Evolutionary conservation across 2,888 invertebrate genomes (phyloP).

Genomic region (Nezara viridula): DNA sequence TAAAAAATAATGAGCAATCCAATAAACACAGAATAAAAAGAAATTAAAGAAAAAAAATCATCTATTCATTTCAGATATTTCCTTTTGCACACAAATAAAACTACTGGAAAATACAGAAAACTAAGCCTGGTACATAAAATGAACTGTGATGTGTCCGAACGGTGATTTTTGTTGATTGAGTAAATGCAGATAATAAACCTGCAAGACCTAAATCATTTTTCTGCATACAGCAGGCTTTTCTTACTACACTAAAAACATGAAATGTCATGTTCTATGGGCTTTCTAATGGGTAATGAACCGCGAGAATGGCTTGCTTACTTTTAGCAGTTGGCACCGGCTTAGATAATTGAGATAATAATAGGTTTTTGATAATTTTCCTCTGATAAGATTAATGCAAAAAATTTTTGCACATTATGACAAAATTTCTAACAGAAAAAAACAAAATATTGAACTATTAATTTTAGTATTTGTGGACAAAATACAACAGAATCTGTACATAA

Average conservation of each 20-base stretch:
- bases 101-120: not conserved
- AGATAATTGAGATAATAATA: not conserved
- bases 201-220: not conserved
- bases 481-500: not conserved
- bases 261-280: not conserved
- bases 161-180: not conserved
- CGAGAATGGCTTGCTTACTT: not conserved
- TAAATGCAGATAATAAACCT: not conserved
- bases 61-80: not conserved
- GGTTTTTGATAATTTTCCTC: not conserved
- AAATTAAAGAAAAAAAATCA: not conserved
- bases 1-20: not conserved
- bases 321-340: not conserved
- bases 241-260: not conserved
- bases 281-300: not conserved
- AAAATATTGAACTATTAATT: no score
- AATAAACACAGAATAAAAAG: not conserved
- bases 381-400: not conserved
- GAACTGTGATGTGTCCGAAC: not conserved
- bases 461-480: not conserved
- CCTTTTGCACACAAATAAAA: conserved; percentile 21
- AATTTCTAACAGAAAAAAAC: no score
- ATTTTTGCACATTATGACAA: no score
- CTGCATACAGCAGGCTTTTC: not conserved
- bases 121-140: conserved; percentile 33